These are phyloP conservation scores for Cotesia glomerata DNA, from an alignment of 1,140 invertebrate genomes.

Conservation along the genomic window DNA sequence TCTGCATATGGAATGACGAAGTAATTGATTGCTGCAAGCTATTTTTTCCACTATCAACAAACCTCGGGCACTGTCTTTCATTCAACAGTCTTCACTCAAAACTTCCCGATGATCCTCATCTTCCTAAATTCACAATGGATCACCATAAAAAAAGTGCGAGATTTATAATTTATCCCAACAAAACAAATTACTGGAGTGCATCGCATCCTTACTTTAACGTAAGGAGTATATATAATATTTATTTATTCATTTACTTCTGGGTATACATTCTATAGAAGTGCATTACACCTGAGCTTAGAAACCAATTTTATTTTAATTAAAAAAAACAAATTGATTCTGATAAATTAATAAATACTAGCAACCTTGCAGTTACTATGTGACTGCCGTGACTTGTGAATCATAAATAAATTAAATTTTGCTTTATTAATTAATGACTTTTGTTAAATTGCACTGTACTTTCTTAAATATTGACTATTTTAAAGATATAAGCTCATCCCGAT, in stretches of 20 bases:
- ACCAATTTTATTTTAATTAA: background rate
- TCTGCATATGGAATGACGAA: slow-evolving; percentile 37
- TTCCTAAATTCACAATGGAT: background rate
- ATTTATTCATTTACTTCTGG: too few species aligned
- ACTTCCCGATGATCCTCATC: background rate
- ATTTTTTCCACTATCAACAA: slow-evolving; percentile 29
- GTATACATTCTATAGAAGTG: too few species aligned
- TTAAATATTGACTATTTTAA: too few species aligned
- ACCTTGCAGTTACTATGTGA: too few species aligned
- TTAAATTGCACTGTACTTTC: too few species aligned
- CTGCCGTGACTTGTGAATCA: too few species aligned
- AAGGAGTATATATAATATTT: background rate
- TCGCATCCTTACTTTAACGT: background rate
- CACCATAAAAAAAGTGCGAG: background rate
- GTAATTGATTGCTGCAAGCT: slow-evolving; percentile 42
- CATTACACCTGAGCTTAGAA: too few species aligned
- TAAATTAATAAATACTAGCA: too few species aligned
- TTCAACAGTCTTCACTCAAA: slow-evolving; percentile 35
- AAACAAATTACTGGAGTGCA: background rate
- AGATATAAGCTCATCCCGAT: too few species aligned
- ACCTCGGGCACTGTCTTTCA: slow-evolving; percentile 38
- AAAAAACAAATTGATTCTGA: background rate
- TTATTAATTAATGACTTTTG: too few species aligned
- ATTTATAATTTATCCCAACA: slow-evolving; percentile 1
- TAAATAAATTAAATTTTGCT: too few species aligned